These are phyloP conservation scores for Crotalus adamanteus DNA, from an alignment of 2,797 vertebrate species.

Conservation along the genomic window DNA sequence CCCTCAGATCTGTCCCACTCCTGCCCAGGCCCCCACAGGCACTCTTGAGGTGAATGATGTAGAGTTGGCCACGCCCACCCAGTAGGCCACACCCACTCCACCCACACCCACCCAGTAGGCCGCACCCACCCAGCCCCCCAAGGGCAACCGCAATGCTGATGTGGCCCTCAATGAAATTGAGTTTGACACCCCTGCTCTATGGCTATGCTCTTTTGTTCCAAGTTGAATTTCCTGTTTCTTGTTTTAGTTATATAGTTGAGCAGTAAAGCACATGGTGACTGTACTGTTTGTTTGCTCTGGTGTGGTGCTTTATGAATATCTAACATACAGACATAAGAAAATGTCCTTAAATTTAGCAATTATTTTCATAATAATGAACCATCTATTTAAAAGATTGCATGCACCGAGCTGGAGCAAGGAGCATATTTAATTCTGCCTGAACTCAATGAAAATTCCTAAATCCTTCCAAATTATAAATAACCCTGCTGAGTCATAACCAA, in stretches of 20 bases:
- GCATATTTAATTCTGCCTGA: background rate
- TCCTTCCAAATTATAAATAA: background rate
- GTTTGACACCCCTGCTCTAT: too few relatives aligned
- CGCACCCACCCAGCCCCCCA: too few relatives aligned
- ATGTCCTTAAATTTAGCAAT: background rate
- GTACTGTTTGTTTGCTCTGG: background rate
- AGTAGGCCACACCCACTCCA: too few relatives aligned
- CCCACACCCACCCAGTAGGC: too few relatives aligned
- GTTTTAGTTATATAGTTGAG: background rate
- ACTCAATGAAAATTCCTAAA: accelerated
- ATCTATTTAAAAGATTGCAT: background rate
- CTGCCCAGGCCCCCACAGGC: too few relatives aligned
- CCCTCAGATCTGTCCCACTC: too few relatives aligned
- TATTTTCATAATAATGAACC: background rate
- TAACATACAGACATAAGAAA: background rate
- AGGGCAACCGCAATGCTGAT: too few relatives aligned
- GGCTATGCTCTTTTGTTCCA: background rate
- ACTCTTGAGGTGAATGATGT: too few relatives aligned
- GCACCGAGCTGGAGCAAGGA: background rate
- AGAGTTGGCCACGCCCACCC: too few relatives aligned
- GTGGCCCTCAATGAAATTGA: too few relatives aligned
- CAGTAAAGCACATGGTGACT: background rate
- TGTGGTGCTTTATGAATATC: background rate
- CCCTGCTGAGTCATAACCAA: background rate
- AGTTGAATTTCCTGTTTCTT: background rate